phyloP scores from a whole-genome alignment of 92 coral and sea anemone genomes.

The Palythoa grandis region DNA sequence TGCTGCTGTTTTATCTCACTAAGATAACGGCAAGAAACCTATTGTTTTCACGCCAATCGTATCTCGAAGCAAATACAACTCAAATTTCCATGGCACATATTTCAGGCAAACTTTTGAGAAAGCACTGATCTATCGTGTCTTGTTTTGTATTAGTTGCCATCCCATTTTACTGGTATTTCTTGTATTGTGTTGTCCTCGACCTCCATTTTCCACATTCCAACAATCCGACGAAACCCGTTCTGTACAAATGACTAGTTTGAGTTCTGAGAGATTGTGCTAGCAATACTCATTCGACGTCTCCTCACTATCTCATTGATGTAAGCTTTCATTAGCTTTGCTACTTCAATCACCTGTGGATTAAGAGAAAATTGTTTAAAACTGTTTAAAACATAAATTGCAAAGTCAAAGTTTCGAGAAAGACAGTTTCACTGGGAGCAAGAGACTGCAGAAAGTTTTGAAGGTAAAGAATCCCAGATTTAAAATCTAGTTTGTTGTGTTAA shows the following conservation, averaged over 20 bases:
- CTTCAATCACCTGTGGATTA: slow-evolving; percentile 80
- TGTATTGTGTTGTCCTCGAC: not conserved
- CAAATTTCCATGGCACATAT: no score
- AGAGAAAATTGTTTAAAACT: not conserved
- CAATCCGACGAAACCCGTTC: not conserved
- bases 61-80: no score
- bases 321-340: slow-evolving; percentile 99
- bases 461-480: no score
- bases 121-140: no score
- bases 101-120: no score
- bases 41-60: no score
- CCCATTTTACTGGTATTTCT: not conserved
- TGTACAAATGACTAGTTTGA: slow-evolving; percentile 52
- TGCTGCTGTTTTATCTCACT: no score
- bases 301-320: slow-evolving; percentile 98
- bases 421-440: not conserved
- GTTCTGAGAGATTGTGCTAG: slow-evolving; percentile 64
- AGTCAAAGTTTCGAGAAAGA: not conserved
- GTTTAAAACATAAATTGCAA: not conserved
- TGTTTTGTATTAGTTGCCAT: not conserved
- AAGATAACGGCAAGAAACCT: no score
- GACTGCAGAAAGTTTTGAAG: not conserved
- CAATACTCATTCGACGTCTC: slow-evolving; percentile 73
- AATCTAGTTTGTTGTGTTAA: no score
- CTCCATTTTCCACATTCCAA: no score